Base-by-base conservation (phyloP, 2,113 vertebrate species). In the Tragelaphus scriptus region DNA sequence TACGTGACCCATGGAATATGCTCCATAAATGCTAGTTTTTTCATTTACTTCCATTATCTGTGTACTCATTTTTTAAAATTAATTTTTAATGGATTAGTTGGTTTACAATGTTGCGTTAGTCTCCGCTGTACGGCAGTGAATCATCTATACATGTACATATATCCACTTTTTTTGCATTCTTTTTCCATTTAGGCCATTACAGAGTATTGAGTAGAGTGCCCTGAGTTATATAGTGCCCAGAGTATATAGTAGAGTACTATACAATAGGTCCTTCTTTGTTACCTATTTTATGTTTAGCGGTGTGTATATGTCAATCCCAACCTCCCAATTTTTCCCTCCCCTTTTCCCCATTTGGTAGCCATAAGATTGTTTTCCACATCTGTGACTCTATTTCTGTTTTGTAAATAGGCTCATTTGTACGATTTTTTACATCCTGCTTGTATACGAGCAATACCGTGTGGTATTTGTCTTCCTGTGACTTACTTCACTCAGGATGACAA, bases 91-190 rank as follows among this genome's bases (percentile, higher is more conserved):
- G 77, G 15, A 49, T 26, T 49, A 49, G 47, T 49, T 80, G 44
- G 47, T 80, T 49, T 49, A 49, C 26, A 80, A 0, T 80, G 77
- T 49, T 79, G 7, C 1, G 0, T 49, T 80, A 80, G 44, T 80
- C 49, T 49, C 44, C 3, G 4, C 15, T 80, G 1, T 80, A 49
- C 0, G 0, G 44, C 44, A 49, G 77, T 19, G 77, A 49, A 0
- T 47, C 71, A 47, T 13, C 47, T 77, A 15, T 77, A 8, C 40
- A 47, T 26, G 13, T 16, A 28, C 14, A 30, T 16, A 19, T 30
- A 49, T 49, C 15, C 44, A 80, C 77, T 49, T 30, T 17, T 49
- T 30, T 80, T 30, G 15, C 26, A 17, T 80, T 49, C 44, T 80
- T 6, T 80, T 10, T 49, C 77, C 44, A 1, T 30, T 5, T 30